A percentile compares a stretch with the other conserved stretches of the same genome.
phyloP scores from a whole-genome alignment of 2,113 vertebrate genomes.

The Pitta sordida region DNA sequence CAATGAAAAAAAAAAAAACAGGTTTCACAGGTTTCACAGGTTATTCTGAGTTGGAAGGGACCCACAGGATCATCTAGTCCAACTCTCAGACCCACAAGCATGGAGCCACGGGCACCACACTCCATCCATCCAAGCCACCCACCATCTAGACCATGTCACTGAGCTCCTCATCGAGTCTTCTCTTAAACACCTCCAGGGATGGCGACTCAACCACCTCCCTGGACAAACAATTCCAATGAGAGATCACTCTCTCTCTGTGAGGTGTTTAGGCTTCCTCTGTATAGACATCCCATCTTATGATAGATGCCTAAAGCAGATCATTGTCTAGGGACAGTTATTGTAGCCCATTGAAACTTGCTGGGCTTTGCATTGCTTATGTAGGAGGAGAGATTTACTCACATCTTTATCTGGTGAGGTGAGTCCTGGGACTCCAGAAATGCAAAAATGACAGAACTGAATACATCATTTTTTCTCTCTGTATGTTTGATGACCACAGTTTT shows the following conservation, averaged over 20 bases:
- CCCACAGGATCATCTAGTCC: too few relatives aligned
- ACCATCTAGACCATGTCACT: too few relatives aligned
- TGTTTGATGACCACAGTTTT: neutral
- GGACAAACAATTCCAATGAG: too few relatives aligned
- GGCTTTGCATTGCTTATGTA: neutral
- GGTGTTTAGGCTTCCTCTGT: neutral
- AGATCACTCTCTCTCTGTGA: too few relatives aligned
- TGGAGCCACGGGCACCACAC: too few relatives aligned
- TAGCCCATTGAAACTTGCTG: neutral
- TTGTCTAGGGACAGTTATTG: neutral
- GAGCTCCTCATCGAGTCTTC: too few relatives aligned
- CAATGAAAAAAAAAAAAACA: neutral
- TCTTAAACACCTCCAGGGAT: too few relatives aligned
- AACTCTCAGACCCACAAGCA: too few relatives aligned
- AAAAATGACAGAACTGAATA: neutral
- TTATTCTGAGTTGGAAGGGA: too few relatives aligned
- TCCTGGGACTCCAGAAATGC: neutral
- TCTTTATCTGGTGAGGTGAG: neutral
- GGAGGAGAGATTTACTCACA: neutral
- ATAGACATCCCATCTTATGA: rapidly evolving
- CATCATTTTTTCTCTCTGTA: neutral
- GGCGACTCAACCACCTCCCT: too few relatives aligned
- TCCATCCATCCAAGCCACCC: too few relatives aligned
- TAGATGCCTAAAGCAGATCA: neutral
- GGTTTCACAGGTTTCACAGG: too few relatives aligned